A percentile compares a stretch with the other conserved stretches of the same genome.
Evolutionary conservation across 2,888 invertebrate genomes (phyloP).

Genomic region (Amphipyra tragopoginis): DNA sequence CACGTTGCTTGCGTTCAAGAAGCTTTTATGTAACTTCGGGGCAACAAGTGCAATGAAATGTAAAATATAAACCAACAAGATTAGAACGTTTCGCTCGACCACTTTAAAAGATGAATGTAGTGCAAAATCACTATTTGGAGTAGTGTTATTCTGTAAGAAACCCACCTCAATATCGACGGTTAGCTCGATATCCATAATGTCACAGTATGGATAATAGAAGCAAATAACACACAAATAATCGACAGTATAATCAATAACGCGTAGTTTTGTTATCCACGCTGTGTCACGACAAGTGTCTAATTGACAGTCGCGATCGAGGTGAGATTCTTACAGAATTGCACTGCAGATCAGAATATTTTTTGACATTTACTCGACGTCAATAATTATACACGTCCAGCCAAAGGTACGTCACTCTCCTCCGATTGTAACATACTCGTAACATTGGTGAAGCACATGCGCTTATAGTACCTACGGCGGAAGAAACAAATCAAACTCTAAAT

Average conservation of each 20-base stretch:
- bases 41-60: constrained; percentile 25
- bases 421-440: neutral
- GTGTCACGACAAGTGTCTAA: too few relatives aligned
- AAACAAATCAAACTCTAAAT: constrained; percentile 11
- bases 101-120: neutral
- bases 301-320: too few relatives aligned
- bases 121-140: too few relatives aligned
- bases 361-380: neutral
- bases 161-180: too few relatives aligned
- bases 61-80: constrained; percentile 12
- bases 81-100: constrained; percentile 7
- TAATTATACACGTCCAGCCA: neutral
- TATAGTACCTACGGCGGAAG: too few relatives aligned
- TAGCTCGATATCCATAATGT: too few relatives aligned
- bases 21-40: constrained; percentile 7
- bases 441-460: neutral
- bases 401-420: neutral
- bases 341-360: neutral
- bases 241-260: too few relatives aligned
- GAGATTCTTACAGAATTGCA: too few relatives aligned
- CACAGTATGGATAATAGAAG: too few relatives aligned
- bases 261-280: too few relatives aligned
- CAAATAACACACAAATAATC: too few relatives aligned
- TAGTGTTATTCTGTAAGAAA: too few relatives aligned
- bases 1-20: constrained; percentile 2